Evolutionary conservation across 37 sponge, comb jelly and placozoan species (phyloP).

Genomic region (Halichondria panicea): DNA sequence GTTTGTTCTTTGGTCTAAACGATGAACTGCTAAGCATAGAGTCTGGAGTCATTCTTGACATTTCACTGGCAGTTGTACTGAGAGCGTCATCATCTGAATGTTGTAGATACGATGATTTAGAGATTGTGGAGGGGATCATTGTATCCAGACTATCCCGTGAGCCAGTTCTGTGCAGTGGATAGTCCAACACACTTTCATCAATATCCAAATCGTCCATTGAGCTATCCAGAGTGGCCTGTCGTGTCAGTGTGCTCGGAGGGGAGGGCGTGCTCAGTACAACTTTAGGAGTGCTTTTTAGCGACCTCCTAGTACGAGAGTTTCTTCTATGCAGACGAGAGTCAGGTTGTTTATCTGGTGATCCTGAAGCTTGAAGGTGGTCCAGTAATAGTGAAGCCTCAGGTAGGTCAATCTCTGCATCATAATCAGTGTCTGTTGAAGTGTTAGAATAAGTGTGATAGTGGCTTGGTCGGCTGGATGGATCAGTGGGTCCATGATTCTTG

Average conservation of each 20-base stretch:
- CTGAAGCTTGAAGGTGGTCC: constrained; percentile 20
- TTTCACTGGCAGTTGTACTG: not conserved
- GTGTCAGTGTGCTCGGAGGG: too few species aligned
- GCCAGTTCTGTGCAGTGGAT: not conserved
- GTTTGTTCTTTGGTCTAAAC: not conserved
- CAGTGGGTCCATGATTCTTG: not conserved
- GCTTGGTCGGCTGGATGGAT: constrained; percentile 30
- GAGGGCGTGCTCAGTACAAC: too few species aligned
- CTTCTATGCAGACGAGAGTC: not conserved
- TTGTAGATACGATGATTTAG: not conserved
- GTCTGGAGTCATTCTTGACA: constrained; percentile 30
- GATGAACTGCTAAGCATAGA: constrained; percentile 17
- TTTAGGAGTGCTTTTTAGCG: not conserved
- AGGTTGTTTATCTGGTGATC: not conserved
- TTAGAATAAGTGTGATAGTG: constrained; percentile 23
- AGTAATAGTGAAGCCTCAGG: constrained; percentile 44
- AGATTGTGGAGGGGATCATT: not conserved
- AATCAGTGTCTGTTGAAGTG: constrained; percentile 1
- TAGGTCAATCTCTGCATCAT: constrained; percentile 54
- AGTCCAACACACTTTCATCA: too few species aligned
- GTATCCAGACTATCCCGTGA: constrained; percentile 29
- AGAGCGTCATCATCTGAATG: constrained; percentile 7
- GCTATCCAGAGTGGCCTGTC: too few species aligned
- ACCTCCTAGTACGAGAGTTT: constrained; percentile 9
- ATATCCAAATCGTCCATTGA: too few species aligned